Evolutionary conservation across 1,140 invertebrate genomes (phyloP), one percentile per base, ranked within the genome.

Genomic region (Drosophila varians): DNA sequence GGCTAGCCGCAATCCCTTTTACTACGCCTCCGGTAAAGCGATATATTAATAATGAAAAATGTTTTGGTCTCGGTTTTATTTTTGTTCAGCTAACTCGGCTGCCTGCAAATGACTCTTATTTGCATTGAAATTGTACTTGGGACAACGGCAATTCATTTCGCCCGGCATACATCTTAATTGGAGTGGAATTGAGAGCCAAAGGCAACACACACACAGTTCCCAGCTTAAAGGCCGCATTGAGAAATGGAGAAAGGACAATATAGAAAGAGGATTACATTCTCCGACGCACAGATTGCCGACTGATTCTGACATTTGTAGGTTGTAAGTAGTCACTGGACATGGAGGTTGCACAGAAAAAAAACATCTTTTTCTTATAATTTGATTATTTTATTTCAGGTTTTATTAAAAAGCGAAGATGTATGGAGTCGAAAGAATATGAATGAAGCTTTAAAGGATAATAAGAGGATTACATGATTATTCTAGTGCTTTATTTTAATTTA

Each of bases 111-210:
- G 61, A 68, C 61, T 68, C 46, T 68, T 68, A 66, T 53, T 68
- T 53, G 47, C 61, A 68, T 66, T 66, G 64, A 45, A 45, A 26
- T 53, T 45, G 46, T 66, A 45, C 7, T 62, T 31, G 26, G 23
- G 23, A 60, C 53, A 52, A 56, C 65, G 71, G 55, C 60, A 60
- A 65, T 62, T 58, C 47, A 64, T 57, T 72, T 71, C 25, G 78
- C 49, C 40, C 52, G 57, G 64, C 57, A 70, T 48, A 43, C 38
- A 66, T 68, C 57, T 69, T 72, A 77, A 77, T 66, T 77, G 68
- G 48, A 80, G 60, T 77, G 64, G 52, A 82, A 77, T 84, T 74
- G 64, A 83, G 66, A 58, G 64, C 43, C 56, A 61, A 49, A 54
- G 52, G 73, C 61, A 72, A 49, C 47, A 26, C 60, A 72, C n/a